Percentiles rank a stretch among this genome's conserved stretches.
phyloP scores from a whole-genome alignment of 2,888 invertebrate species.

The Pandemis cinnamomeana region DNA sequence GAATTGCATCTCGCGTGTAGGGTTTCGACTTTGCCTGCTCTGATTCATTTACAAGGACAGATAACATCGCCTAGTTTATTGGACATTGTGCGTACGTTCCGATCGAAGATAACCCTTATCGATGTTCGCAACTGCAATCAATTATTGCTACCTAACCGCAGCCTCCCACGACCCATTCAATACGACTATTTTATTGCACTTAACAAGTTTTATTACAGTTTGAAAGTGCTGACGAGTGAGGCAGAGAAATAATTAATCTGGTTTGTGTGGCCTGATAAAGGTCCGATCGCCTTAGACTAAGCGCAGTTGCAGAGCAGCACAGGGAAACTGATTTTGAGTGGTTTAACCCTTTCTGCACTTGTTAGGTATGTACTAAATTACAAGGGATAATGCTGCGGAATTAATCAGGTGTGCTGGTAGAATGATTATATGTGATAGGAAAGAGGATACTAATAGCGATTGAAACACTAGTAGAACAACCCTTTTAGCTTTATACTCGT shows the following conservation, averaged over 20 bases:
- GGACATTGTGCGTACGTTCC: slow-evolving; percentile 76
- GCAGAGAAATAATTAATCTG: slow-evolving; percentile 29
- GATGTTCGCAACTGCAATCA: slow-evolving; percentile 74
- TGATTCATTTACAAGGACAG: slow-evolving; percentile 80
- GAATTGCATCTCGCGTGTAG: slow-evolving; percentile 35
- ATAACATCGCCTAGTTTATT: slow-evolving; percentile 80
- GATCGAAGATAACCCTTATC: slow-evolving; percentile 75
- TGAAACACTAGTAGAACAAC: too few relatives aligned
- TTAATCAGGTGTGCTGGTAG: too few relatives aligned
- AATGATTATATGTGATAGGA: too few relatives aligned
- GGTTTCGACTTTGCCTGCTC: slow-evolving; percentile 52
- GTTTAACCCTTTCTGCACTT: too few relatives aligned
- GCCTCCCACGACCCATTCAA: slow-evolving; percentile 62
- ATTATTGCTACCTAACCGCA: slow-evolving; percentile 59
- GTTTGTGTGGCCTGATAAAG: neutral
- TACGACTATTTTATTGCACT: slow-evolving; percentile 72
- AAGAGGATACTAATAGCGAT: too few relatives aligned
- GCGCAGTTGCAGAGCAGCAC: neutral
- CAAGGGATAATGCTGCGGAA: too few relatives aligned
- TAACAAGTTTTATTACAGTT: slow-evolving; percentile 44
- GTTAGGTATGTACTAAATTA: too few relatives aligned
- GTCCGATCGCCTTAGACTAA: neutral
- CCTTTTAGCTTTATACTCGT: too few relatives aligned
- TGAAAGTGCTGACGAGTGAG: slow-evolving; percentile 30
- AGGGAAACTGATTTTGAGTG: too few relatives aligned